Evolutionary conservation across 2,888 invertebrate species (phyloP).

Genomic region (Drosophila parthenogenetica): DNA sequence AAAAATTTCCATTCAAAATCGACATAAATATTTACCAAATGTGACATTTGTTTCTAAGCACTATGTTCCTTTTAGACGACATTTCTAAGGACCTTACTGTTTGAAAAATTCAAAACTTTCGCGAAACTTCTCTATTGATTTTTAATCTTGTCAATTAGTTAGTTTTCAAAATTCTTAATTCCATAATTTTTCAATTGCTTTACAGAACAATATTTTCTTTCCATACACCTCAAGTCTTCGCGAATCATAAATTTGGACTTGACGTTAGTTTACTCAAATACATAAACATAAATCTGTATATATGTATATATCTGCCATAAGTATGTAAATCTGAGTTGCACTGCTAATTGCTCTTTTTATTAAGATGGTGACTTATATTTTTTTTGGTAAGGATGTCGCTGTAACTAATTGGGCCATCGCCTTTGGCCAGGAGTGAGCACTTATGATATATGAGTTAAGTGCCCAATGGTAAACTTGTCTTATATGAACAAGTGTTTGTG

Average conservation of each 20-base stretch:
- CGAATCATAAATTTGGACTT: slow-evolving; percentile 18
- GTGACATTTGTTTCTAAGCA: too few relatives aligned
- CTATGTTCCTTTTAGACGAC: too few relatives aligned
- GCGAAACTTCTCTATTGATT: neutral
- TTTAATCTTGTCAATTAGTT: neutral
- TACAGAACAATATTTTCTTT: too few relatives aligned
- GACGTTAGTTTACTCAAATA: slow-evolving; percentile 12
- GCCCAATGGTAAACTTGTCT: slow-evolving; percentile 17
- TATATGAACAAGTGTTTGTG: neutral
- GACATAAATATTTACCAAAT: too few relatives aligned
- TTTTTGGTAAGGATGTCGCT: slow-evolving; percentile 62
- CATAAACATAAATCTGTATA: neutral
- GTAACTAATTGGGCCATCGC: slow-evolving; percentile 69
- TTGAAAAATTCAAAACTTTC: too few relatives aligned
- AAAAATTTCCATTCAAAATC: too few relatives aligned
- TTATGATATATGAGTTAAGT: slow-evolving; percentile 41
- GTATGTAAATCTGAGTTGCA: neutral
- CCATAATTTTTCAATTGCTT: too few relatives aligned
- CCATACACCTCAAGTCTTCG: too few relatives aligned
- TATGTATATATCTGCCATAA: neutral
- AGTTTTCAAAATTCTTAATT: too few relatives aligned
- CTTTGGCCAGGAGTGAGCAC: slow-evolving; percentile 26
- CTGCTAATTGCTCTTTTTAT: slow-evolving; percentile 56
- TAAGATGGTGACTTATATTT: slow-evolving; percentile 26
- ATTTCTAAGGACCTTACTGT: too few relatives aligned